Evolutionary conservation across 1,140 invertebrate species (phyloP).

Genomic region (Trichomalopsis sarcophagae): DNA sequence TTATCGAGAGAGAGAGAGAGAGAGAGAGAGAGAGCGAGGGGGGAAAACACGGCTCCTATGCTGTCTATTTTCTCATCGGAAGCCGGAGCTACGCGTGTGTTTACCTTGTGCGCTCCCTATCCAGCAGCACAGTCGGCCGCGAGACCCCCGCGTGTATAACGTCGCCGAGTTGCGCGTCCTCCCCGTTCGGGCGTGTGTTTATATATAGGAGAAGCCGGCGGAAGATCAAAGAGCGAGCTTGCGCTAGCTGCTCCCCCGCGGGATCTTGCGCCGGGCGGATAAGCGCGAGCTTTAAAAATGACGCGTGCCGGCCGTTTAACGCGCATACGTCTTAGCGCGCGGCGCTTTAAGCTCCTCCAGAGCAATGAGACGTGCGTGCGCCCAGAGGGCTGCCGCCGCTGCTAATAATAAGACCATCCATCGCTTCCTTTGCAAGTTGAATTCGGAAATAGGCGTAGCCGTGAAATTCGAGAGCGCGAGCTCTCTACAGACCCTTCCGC

Average conservation of each 20-base stretch:
- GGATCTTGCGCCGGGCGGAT: neutral
- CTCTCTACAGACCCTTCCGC: too few species aligned
- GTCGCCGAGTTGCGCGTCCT: neutral
- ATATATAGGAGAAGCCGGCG: slow-evolving; percentile 69
- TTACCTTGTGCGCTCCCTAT: neutral
- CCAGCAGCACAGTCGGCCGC: neutral
- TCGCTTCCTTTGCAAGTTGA: too few species aligned
- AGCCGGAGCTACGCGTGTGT: neutral
- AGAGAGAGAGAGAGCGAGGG: too few species aligned
- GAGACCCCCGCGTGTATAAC: neutral
- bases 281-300: slow-evolving; percentile 8
- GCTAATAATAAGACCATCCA: neutral
- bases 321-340: neutral
- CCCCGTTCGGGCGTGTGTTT: slow-evolving; percentile 64
- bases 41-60: neutral
- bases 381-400: neutral
- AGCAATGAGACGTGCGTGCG: neutral
- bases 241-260: slow-evolving; percentile 63
- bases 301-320: slow-evolving; percentile 1
- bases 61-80: neutral
- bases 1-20: too few species aligned
- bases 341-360: neutral
- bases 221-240: slow-evolving; percentile 72
- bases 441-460: too few species aligned
- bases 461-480: too few species aligned